A percentile compares a stretch with the other conserved stretches of the same genome.
Evolutionary conservation across 1,140 invertebrate species (phyloP).

Genomic region (Ptiloglossa arizonensis): DNA sequence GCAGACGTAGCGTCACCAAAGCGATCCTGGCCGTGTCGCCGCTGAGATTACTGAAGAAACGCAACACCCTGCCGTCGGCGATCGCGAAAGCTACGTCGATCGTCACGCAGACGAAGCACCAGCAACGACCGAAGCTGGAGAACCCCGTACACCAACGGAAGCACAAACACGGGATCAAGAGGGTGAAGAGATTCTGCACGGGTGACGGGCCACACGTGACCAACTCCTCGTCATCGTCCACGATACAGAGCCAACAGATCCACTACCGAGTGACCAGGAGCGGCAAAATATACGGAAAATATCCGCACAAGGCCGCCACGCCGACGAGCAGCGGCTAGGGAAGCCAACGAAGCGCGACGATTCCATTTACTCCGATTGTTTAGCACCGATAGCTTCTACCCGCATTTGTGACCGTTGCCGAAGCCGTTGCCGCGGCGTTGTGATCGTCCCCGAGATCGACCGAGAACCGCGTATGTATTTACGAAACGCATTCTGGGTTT

Average conservation of each 20-base stretch:
- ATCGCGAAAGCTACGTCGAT: conserved; percentile 35
- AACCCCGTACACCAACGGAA: conserved; percentile 33
- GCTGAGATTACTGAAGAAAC: conserved; percentile 61
- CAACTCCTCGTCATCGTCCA: conserved; percentile 19
- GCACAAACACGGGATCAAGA: conserved; percentile 60
- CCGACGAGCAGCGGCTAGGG: conserved; percentile 13
- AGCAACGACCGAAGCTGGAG: conserved; percentile 6
- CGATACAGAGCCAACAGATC: conserved; percentile 65
- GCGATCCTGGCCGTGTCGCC: conserved; percentile 68
- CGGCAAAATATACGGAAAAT: conserved; percentile 78
- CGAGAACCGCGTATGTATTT: neutral
- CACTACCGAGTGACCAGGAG: conserved; percentile 77
- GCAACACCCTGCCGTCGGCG: neutral
- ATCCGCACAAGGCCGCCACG: conserved; percentile 60
- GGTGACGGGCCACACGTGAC: conserved; percentile 70
- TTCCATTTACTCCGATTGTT: conserved; percentile 13
- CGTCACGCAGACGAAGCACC: conserved; percentile 23
- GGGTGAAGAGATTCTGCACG: conserved; percentile 71
- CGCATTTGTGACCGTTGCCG: neutral
- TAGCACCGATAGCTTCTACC: neutral
- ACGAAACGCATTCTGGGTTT: neutral
- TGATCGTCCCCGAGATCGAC: neutral
- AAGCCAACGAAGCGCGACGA: conserved; percentile 12
- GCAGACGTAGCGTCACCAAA: conserved; percentile 66
- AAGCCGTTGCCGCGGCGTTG: neutral